Conservation (phyloP, 1,140 invertebrate species). For the Hydropsyche tenuis region DNA sequence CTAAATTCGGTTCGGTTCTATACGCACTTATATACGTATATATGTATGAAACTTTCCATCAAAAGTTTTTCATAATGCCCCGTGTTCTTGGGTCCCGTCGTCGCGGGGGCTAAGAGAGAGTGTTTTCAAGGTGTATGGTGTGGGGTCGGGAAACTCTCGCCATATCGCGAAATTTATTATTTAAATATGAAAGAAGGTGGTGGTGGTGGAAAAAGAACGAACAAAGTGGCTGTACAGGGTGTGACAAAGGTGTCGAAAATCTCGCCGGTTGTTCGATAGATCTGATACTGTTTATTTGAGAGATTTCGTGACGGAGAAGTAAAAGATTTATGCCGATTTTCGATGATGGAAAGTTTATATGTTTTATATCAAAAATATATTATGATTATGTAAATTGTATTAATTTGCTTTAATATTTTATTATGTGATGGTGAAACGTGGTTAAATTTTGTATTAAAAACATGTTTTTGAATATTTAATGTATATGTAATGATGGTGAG, state of each 20-base stretch:
- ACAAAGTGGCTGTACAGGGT: background rate
- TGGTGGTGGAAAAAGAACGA: background rate
- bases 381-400: no score
- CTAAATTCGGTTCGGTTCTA: background rate
- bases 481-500: no score
- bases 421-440: no score
- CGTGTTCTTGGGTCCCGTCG: background rate
- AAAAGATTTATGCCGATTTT: no score
- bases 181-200: conserved; percentile 10
- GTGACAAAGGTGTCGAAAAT: background rate
- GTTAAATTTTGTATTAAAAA: no score
- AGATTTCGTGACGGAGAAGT: no score
- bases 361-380: no score
- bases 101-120: background rate
- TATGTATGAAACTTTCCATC: conserved; percentile 4
- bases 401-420: no score
- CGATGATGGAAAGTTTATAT: no score
- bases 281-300: no score
- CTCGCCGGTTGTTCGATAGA: no score
- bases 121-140: background rate
- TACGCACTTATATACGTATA: background rate
- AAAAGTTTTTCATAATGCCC: conserved; percentile 19
- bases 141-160: background rate
- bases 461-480: no score
- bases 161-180: conserved; percentile 19